These are phyloP conservation scores for Rhinichthys klamathensis DNA, from an alignment of 2,113 vertebrate genomes.

Conservation along the genomic window DNA sequence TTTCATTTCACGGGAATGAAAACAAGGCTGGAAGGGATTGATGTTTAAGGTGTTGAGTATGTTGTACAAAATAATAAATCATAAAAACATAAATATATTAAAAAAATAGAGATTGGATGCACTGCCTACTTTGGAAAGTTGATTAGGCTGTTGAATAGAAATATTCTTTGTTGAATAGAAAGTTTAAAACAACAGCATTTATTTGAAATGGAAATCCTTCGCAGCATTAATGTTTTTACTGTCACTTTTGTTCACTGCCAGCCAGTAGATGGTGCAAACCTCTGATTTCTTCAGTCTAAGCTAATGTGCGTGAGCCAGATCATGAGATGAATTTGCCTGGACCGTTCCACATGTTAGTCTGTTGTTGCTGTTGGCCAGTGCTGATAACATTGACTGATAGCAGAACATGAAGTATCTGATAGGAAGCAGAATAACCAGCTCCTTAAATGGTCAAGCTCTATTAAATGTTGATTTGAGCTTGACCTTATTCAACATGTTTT, in stretches of 20 bases:
- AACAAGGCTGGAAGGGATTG: not conserved
- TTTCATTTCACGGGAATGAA: not conserved
- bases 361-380: not conserved
- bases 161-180: too few relatives aligned
- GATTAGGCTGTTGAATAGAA: too few relatives aligned
- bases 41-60: not conserved
- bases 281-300: not conserved
- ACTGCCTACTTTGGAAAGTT: too few relatives aligned
- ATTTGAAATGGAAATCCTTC: too few relatives aligned
- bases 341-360: not conserved
- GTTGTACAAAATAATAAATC: too few relatives aligned
- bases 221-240: too few relatives aligned
- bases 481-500: not conserved
- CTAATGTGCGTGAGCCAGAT: not conserved
- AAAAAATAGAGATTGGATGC: too few relatives aligned
- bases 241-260: too few relatives aligned
- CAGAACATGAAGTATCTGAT: not conserved
- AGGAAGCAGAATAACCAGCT: not conserved
- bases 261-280: conserved; percentile 1
- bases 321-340: not conserved
- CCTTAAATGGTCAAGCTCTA: not conserved
- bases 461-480: not conserved
- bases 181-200: too few relatives aligned
- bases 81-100: too few relatives aligned
- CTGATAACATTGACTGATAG: conserved; percentile 8